Conservation (phyloP, 2,888 invertebrate species). For the Aleiodes leptofemur region DNA sequence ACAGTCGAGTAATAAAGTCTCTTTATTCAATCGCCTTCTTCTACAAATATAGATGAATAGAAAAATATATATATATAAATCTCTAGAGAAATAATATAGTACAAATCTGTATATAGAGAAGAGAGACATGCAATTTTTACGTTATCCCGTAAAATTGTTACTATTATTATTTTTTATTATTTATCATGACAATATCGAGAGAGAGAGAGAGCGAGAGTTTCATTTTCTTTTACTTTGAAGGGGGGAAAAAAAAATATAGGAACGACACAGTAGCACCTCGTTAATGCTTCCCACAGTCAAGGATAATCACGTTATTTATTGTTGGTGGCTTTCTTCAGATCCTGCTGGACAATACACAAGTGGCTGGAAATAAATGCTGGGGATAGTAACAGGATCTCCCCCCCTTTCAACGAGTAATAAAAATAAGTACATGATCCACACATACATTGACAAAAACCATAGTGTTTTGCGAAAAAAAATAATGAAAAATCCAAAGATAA, state of each 20-base stretch:
- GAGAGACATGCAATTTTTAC: background rate
- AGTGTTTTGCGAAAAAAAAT: constrained; percentile 6
- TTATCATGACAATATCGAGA: too few relatives aligned
- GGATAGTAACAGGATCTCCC: background rate
- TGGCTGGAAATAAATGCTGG: background rate
- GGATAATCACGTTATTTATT: constrained; percentile 49
- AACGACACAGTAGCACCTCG: constrained; percentile 27
- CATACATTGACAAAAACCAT: background rate
- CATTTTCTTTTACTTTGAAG: background rate
- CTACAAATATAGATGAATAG: constrained; percentile 3
- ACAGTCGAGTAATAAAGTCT: constrained; percentile 32
- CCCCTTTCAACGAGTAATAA: constrained; percentile 5
- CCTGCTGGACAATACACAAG: constrained; percentile 39
- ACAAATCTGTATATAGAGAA: background rate
- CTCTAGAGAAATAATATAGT: background rate
- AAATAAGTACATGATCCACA: constrained; percentile 3
- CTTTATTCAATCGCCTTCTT: constrained; percentile 13
- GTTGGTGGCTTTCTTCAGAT: constrained; percentile 15
- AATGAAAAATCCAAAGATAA: constrained; percentile 26
- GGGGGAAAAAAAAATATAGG: constrained; percentile 1
- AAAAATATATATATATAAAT: background rate
- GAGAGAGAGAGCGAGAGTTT: too few relatives aligned
- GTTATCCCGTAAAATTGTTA: constrained; percentile 16
- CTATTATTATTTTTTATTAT: too few relatives aligned
- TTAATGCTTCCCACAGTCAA: constrained; percentile 34